Evolutionary conservation across 2,888 invertebrate species (phyloP).

Genomic region (Campopleginae sp.): DNA sequence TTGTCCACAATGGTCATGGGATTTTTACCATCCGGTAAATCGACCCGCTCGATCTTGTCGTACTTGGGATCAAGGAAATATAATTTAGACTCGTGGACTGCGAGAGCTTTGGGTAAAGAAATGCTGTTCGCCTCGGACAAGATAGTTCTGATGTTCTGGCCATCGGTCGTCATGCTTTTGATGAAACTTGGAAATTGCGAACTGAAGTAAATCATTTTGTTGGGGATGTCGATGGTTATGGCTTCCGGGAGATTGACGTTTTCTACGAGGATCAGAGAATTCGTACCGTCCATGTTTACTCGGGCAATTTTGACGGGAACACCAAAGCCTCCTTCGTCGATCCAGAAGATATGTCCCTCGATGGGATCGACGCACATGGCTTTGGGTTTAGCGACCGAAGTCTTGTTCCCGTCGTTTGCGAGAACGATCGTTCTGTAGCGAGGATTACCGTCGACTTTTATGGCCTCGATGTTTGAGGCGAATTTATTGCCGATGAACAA

Average conservation of each 20-base stretch:
- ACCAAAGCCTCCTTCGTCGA: conserved; percentile 96
- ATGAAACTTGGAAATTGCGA: conserved; percentile 90
- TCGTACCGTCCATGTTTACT: conserved; percentile 97
- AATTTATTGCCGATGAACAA: conserved; percentile 95
- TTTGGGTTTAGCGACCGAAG: conserved; percentile 94
- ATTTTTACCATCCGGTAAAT: conserved; percentile 91
- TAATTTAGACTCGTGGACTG: conserved; percentile 91
- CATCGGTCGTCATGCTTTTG: conserved; percentile 90
- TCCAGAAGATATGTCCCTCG: conserved; percentile 97
- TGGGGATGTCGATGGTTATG: conserved; percentile 93
- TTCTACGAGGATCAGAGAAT: conserved; percentile 90
- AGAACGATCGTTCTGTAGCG: conserved; percentile 94
- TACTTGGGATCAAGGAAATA: conserved; percentile 95
- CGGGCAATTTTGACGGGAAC: conserved; percentile 95
- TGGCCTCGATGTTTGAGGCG: conserved; percentile 95
- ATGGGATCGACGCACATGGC: conserved; percentile 95
- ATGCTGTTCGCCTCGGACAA: conserved; percentile 90
- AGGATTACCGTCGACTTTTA: conserved; percentile 93
- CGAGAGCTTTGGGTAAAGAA: conserved; percentile 91
- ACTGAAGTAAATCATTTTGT: conserved; percentile 95
- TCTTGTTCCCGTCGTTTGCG: conserved; percentile 94
- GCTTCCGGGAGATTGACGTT: conserved; percentile 91
- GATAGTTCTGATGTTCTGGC: conserved; percentile 88
- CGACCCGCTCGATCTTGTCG: conserved; percentile 94
- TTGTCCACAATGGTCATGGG: conserved; percentile 90